Base-by-base conservation (phyloP, 2,113 vertebrate species). In the Semicossyphus pulcher region DNA sequence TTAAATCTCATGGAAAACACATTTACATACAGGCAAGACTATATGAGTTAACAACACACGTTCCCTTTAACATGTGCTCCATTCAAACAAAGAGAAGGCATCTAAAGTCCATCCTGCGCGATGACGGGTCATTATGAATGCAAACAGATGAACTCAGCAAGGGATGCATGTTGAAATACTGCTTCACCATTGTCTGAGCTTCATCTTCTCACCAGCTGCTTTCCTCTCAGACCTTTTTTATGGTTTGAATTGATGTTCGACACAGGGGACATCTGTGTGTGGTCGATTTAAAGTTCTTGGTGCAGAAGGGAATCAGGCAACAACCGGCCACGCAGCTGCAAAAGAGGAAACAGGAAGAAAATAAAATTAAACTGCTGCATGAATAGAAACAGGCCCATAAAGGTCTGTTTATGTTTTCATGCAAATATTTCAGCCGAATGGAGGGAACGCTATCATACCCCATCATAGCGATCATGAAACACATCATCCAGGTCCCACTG, bases 231-330 rank as follows among this genome's bases (percentile, higher is more conserved):
- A 94, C 58, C 44, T 60, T 86, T 70, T 86, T 88, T 26, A 84
- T 15, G 0, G 51, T 90, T 45, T 7, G 7, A 16, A 94, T 83
- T 5, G 8, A 3, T 5, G 85, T 56, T 26, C 86, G 85, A 81
- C 93, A 94, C 72, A 65, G 90, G 0, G 93, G 92, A 78, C 93
- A 93, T 65, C 29, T 83, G 78, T 94, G 93, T 14, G 32, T 54
- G 10, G 54, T 80, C 1, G 91, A 80, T 78, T 93, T 94, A 49
- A 76, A 90, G 18, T 0, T 12, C 0, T 86, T 59, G 0, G 70
- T 0, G 81, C 91, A 94, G 88, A 94, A 93, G 10, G 92, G 92
- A 65, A 94, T 20, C 4, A 93, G 34, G 68, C 93, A 93, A 69
- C 93, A 94, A 36, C 93, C 93, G 2, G 82, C 91, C 1, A 86